Conservation (phyloP, 2,113 vertebrate species). For the Clarias gariepinus region DNA sequence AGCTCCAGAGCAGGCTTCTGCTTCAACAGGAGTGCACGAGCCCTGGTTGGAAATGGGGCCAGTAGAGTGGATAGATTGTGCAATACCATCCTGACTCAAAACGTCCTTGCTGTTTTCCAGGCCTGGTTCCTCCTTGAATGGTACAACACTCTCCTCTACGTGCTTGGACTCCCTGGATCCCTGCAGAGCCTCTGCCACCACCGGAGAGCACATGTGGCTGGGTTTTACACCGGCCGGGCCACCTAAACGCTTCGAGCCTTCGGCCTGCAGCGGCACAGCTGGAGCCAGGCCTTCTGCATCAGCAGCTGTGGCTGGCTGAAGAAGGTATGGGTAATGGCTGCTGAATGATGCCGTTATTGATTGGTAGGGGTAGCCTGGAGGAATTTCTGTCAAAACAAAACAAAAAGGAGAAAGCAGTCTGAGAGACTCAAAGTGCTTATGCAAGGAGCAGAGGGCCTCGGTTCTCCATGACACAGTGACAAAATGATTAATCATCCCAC, state of each 20-base stretch:
- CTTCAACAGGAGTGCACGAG: constrained; percentile 44
- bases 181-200: constrained; percentile 71
- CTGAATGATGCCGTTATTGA: constrained; percentile 83
- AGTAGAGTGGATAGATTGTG: constrained; percentile 10
- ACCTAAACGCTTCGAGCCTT: constrained; percentile 73
- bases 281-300: constrained; percentile 77
- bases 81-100: constrained; percentile 4
- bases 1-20: constrained; percentile 49
- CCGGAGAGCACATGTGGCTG: constrained; percentile 75
- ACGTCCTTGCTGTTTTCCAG: constrained; percentile 50
- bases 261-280: constrained; percentile 72
- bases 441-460: constrained; percentile 46
- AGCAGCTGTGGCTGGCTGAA: constrained; percentile 74
- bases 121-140: constrained; percentile 51
- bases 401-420: constrained; percentile 36
- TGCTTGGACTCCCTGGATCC: constrained; percentile 59
- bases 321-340: constrained; percentile 84
- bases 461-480: constrained; percentile 55
- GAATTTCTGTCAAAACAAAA: constrained; percentile 77
- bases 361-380: constrained; percentile 85
- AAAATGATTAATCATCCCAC: constrained; percentile 58
- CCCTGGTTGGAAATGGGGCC: constrained; percentile 29
- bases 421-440: constrained; percentile 44
- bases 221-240: constrained; percentile 79
- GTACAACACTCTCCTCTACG: constrained; percentile 60